phyloP scores from a whole-genome alignment of 2,797 vertebrate genomes.

The Naso thynnoides region DNA sequence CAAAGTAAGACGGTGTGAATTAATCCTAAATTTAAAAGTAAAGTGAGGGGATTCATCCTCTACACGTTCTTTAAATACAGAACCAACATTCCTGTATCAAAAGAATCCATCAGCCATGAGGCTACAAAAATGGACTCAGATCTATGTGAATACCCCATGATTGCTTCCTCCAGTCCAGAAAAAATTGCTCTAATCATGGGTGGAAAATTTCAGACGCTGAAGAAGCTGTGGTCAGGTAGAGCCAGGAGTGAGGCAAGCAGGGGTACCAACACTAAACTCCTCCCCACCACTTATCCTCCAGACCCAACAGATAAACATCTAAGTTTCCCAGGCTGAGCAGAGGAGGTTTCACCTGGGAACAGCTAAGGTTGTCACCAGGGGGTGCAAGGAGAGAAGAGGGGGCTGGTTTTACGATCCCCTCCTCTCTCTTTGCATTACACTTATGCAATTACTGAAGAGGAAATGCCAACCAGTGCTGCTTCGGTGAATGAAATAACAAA shows the following conservation, averaged over 20 bases:
- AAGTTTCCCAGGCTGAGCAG: slow-evolving; percentile 69
- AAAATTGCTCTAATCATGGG: slow-evolving; percentile 42
- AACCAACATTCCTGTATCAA: slow-evolving; percentile 3
- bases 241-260: slow-evolving; percentile 1
- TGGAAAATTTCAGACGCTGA: slow-evolving; percentile 50
- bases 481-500: slow-evolving; percentile 53
- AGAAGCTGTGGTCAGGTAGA: slow-evolving; percentile 63
- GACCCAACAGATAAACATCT: slow-evolving; percentile 73
- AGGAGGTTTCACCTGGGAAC: slow-evolving; percentile 72
- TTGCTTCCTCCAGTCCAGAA: slow-evolving; percentile 55
- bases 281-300: slow-evolving; percentile 65
- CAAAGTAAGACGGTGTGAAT: slow-evolving; percentile 18
- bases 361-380: slow-evolving; percentile 60
- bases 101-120: slow-evolving; percentile 26
- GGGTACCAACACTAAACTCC: slow-evolving; percentile 28
- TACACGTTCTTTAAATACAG: slow-evolving; percentile 40
- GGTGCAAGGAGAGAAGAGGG: slow-evolving; percentile 46
- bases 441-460: slow-evolving; percentile 65
- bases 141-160: slow-evolving; percentile 50
- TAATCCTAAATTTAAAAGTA: slow-evolving; percentile 11
- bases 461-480: slow-evolving; percentile 50
- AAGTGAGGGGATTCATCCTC: slow-evolving; percentile 21
- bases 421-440: slow-evolving; percentile 57
- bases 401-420: slow-evolving; percentile 61
- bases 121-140: slow-evolving; percentile 40